Conservation (phyloP, 1,140 invertebrate species). For the Atta colombica region DNA sequence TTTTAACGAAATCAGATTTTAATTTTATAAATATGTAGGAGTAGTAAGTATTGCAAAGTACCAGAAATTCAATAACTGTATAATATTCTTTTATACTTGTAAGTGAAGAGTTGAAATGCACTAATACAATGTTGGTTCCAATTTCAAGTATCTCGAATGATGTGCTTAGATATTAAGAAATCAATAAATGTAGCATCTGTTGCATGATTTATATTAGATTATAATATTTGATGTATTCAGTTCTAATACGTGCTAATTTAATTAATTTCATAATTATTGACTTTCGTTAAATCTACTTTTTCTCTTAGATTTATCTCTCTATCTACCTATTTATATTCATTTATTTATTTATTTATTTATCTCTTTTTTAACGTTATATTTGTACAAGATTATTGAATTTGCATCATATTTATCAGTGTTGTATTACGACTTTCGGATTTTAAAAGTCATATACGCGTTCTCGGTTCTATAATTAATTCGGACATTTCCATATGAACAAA, state of each 20-base stretch:
- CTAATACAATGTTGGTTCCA: neutral
- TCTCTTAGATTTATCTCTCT: neutral
- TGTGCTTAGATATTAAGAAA: neutral
- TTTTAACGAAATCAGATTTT: slow-evolving; percentile 1
- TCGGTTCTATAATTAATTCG: slow-evolving; percentile 14
- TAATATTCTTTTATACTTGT: neutral
- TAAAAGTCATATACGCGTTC: neutral
- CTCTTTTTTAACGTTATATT: neutral
- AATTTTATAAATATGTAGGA: neutral
- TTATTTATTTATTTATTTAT: neutral
- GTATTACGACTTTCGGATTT: neutral
- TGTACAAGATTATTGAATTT: neutral
- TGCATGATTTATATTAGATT: neutral
- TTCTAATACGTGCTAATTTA: neutral
- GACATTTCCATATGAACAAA: slow-evolving; percentile 17
- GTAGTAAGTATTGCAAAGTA: neutral
- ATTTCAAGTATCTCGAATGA: neutral
- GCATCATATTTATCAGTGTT: neutral
- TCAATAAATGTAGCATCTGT: neutral
- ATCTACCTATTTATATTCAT: neutral
- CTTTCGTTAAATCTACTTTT: neutral
- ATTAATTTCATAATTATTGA: slow-evolving; percentile 4
- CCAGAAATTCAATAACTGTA: neutral
- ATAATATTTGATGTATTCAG: neutral
- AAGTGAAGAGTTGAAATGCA: neutral